Base-by-base conservation (phyloP, 1,140 invertebrate species). In the Drosophila funebris region DNA sequence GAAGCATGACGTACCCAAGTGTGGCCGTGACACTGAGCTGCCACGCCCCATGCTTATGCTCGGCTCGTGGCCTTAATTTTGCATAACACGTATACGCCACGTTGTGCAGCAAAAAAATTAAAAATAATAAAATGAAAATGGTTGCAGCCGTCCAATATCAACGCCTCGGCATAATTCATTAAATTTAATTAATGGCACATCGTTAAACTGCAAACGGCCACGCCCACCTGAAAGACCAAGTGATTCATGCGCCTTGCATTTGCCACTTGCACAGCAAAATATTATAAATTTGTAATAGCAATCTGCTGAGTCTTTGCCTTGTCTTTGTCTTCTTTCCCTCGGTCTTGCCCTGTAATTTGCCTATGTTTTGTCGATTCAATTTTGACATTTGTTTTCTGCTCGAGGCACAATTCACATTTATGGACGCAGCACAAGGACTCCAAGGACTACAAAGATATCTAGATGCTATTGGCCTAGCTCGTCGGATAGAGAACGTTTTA, bases 101-200 rank as follows among this genome's bases (percentile, higher is more conserved):
- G 56, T 76, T 71, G 61, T 36, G 61, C 39, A 16, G 11, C 29
- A 31, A 18, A 18, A 62, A 36, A 54, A 39, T 50, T n/a, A n/a
- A n/a, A n/a, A n/a, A n/a, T n/a, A n/a, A n/a, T n/a, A n/a, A n/a
- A n/a, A n/a, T n/a, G n/a, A n/a, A n/a, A n/a, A n/a, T n/a, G n/a
- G 41, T 16, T 57, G 44, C 54, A 22, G 36, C 48, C 44, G 63
- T 52, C 52, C 74, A 60, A 85, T 82, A 87, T 85, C 82, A 85
- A 78, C 82, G 54, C 82, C 57, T 27, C 64, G 78, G 62, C 78
- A 85, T 66, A 78, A 87, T 85, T 87, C 82, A 87, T 85, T 87
- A 87, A 87, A 78, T 87, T 82, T 85, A 82, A 85, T 85, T 85
- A 85, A 85, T 82, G 74, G 46, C 66, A 61, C 41, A 60, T 69